These are phyloP conservation scores for Scrobipalpa costella DNA, from an alignment of 2,888 invertebrate species.

Conservation along the genomic window DNA sequence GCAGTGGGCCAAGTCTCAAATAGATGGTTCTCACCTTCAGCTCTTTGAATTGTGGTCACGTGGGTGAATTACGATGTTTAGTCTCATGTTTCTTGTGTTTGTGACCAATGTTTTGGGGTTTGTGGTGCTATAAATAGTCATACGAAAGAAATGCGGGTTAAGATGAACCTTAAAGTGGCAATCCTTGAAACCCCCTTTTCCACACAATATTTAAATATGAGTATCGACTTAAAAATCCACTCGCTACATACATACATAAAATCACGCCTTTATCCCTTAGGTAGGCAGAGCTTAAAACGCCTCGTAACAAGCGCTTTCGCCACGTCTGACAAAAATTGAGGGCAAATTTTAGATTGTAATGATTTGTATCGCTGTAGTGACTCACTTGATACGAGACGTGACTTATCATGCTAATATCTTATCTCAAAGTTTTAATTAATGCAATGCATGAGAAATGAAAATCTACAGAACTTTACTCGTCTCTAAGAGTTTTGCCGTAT, in stretches of 20 bases:
- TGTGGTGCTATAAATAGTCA: neutral
- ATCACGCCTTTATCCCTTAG: too few relatives aligned
- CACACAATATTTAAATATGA: too few relatives aligned
- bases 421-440: neutral
- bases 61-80: constrained; percentile 39
- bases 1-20: constrained; percentile 66
- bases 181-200: neutral
- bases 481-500: neutral
- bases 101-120: neutral
- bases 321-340: too few relatives aligned
- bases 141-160: neutral
- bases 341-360: too few relatives aligned
- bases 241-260: too few relatives aligned
- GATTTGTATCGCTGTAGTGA: too few relatives aligned
- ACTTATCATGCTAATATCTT: neutral
- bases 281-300: too few relatives aligned
- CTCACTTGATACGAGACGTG: neutral
- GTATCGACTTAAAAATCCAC: too few relatives aligned
- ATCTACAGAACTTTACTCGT: neutral
- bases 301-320: too few relatives aligned
- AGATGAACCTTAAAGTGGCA: neutral
- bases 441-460: neutral
- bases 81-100: constrained; percentile 24
- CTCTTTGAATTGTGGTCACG: constrained; percentile 65
- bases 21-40: constrained; percentile 68